phyloP scores from a whole-genome alignment of 2,888 invertebrate genomes.

The Odontomyia ornata region DNA sequence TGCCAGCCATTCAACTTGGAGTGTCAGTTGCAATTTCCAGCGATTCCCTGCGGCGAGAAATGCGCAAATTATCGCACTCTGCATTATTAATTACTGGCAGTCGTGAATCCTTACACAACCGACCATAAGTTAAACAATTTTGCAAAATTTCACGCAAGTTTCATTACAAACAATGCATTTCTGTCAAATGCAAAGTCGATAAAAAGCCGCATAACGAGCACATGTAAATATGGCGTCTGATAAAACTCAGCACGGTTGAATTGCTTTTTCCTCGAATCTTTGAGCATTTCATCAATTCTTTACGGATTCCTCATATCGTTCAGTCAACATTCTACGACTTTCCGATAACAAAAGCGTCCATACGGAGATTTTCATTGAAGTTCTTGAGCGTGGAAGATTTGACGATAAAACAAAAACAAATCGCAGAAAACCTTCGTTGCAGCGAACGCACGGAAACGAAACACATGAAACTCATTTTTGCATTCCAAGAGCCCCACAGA shows the following conservation, averaged over 20 bases:
- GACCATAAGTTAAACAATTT: no score
- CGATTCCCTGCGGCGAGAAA: conserved; percentile 12
- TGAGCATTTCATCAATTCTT: background rate
- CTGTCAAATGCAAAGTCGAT: conserved; percentile 23
- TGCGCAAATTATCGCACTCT: background rate
- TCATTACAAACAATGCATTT: conserved; percentile 14
- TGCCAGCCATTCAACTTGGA: background rate
- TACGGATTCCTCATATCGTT: background rate
- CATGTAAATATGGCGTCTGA: conserved; percentile 54
- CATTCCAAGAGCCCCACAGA: conserved; percentile 51
- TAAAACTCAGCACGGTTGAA: background rate
- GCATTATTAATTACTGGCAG: background rate
- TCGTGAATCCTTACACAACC: background rate
- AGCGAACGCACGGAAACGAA: conserved; percentile 36
- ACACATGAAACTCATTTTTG: conserved; percentile 79
- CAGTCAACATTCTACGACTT: background rate
- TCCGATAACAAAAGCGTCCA: background rate
- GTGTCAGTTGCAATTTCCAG: background rate
- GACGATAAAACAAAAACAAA: conserved; percentile 42
- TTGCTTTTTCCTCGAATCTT: background rate
- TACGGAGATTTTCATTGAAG: background rate
- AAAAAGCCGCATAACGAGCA: conserved; percentile 49
- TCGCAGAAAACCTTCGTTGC: conserved; percentile 22
- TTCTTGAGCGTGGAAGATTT: background rate
- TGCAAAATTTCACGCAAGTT: no score